Base-by-base conservation (phyloP, 2,113 vertebrate genomes). In the Ascaphus truei region DNA sequence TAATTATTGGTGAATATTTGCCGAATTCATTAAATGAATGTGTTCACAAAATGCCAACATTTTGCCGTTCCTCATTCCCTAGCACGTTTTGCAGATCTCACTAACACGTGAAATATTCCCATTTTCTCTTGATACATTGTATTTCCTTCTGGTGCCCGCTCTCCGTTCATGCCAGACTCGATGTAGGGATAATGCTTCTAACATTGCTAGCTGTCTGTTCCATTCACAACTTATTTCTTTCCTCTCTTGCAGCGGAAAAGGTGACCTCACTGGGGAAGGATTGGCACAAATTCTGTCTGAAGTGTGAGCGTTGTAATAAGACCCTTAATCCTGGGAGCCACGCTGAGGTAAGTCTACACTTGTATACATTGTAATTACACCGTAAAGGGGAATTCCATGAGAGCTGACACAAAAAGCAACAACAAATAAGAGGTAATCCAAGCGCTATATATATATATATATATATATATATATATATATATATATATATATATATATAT, bases 231-330 rank as follows among this genome's bases (percentile, higher is more conserved):
- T 2, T 63, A 22, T 62, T 11, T 62, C 22, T 67, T 4, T 52
- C 29, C 1, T 1, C 30, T 45, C 22, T 20, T 20, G 2, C 82
- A 94, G 91, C 93, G 0, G 92, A 94, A 81, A 94, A 94, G 63
- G 93, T 97, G 62, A 91, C 93, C 2, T 98, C 96, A 51, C 79
- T 96, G 71, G 95, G 96, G 39, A 98, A 97, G 74, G 95, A 96
- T 69, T 98, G 95, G 95, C 95, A 98, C 85, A 95, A 93, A 76
- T 97, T 96, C 80, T 98, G 96, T 75, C 88, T 98, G 75, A 96
- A 95, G 74, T 98, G 96, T 1, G 94, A 96, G 73, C 93, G 92
- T 72, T 97, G 96, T 81, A 94, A 71, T 86, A 98, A 96, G 90
- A 98, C 92, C 0, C 71, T 98, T 84, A 96, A 90, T 0, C 86